These are phyloP conservation scores for Sciaenops ocellatus DNA, from an alignment of 2,797 vertebrate species.

Conservation along the genomic window DNA sequence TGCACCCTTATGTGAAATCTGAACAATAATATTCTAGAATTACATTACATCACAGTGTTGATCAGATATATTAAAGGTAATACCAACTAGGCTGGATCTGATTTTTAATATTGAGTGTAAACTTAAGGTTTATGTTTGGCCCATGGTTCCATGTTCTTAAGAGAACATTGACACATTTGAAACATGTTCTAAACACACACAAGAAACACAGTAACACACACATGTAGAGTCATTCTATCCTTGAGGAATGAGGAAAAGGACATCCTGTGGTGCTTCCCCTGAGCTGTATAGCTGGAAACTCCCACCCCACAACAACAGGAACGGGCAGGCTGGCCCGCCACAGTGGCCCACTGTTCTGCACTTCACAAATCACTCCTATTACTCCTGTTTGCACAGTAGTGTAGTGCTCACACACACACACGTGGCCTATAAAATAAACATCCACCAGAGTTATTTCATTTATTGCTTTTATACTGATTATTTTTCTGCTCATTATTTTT, in stretches of 20 bases:
- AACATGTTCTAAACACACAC: conserved; percentile 6
- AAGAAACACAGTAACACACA: conserved; percentile 9
- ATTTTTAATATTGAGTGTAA: not conserved
- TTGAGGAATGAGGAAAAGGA: conserved; percentile 82
- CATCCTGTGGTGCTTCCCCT: conserved; percentile 83
- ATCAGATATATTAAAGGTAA: not conserved
- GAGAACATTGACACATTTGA: conserved; percentile 1
- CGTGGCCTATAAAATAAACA: not conserved
- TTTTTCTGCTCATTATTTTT: not conserved
- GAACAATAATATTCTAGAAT: not conserved
- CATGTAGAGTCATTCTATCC: conserved; percentile 53
- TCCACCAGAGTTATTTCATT: not conserved
- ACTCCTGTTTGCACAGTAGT: conserved; percentile 19
- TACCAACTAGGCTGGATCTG: not conserved
- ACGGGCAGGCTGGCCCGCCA: conserved; percentile 30
- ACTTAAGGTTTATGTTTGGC: not conserved
- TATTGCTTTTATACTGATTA: no score
- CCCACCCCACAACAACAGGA: conserved; percentile 84
- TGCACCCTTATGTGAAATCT: not conserved
- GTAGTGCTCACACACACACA: not conserved
- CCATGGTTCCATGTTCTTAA: no score
- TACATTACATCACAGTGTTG: no score
- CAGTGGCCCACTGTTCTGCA: conserved; percentile 15
- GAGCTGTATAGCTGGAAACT: conserved; percentile 82
- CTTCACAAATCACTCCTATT: conserved; percentile 19